phyloP scores from a whole-genome alignment of 2,113 vertebrate species.

The Damaliscus lunatus region DNA sequence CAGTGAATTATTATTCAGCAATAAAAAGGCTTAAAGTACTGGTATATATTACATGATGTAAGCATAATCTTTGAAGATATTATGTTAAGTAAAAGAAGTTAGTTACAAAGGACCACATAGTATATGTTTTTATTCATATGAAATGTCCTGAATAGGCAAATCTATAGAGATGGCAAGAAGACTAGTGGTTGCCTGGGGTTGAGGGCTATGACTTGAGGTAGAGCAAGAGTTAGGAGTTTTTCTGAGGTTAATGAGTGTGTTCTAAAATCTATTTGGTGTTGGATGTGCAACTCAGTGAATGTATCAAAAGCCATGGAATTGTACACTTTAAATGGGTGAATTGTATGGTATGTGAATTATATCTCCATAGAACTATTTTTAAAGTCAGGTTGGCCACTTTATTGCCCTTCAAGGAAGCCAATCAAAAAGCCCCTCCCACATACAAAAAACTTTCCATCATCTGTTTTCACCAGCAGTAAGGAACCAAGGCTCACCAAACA shows the following conservation, averaged over 20 bases:
- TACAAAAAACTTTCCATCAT: not conserved
- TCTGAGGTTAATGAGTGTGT: not conserved
- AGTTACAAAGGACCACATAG: not conserved
- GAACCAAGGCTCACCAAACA: not conserved
- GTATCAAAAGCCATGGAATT: not conserved
- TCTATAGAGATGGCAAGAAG: not conserved
- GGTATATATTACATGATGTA: not conserved
- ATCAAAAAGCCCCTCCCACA: not conserved
- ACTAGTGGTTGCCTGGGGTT: not conserved
- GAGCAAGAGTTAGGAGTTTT: not conserved
- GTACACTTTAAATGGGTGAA: not conserved
- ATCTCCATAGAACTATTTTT: not conserved
- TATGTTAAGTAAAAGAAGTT: conserved; percentile 16
- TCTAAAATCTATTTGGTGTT: not conserved
- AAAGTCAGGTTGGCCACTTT: not conserved
- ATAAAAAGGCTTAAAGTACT: not conserved
- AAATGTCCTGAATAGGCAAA: not conserved
- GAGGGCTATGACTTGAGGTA: not conserved
- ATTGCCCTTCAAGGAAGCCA: not conserved
- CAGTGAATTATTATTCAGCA: not conserved
- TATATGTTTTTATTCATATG: not conserved
- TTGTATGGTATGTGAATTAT: not conserved
- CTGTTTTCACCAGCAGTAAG: not conserved
- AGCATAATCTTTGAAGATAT: not conserved
- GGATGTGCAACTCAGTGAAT: not conserved